Conservation (phyloP, 2,797 vertebrate species). For the Adrianichthys oophorus region DNA sequence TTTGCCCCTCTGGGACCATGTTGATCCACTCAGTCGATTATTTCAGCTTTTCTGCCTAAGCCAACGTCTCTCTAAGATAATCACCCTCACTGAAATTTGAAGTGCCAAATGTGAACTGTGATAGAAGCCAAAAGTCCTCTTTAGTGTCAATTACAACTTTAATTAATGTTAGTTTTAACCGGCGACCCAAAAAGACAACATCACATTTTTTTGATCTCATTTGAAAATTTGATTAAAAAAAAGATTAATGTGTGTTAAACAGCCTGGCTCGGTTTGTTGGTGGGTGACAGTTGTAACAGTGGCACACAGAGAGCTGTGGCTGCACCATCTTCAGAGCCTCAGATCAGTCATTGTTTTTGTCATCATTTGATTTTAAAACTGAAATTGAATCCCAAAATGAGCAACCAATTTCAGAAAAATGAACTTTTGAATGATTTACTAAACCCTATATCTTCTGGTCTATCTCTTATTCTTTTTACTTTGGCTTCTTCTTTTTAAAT, state of each 20-base stretch:
- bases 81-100: slow-evolving; percentile 27
- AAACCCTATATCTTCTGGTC: too few relatives aligned
- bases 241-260: background rate
- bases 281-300: slow-evolving; percentile 1
- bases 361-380: background rate
- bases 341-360: background rate
- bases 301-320: background rate
- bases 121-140: slow-evolving; percentile 12
- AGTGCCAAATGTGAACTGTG: slow-evolving; percentile 12
- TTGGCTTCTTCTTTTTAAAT: too few relatives aligned
- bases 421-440: background rate
- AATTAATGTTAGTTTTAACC: slow-evolving; percentile 6
- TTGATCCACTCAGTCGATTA: slow-evolving; percentile 42
- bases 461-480: too few relatives aligned
- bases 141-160: slow-evolving; percentile 21
- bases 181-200: background rate
- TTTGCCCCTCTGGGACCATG: slow-evolving; percentile 31
- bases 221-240: too few relatives aligned
- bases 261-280: slow-evolving; percentile 11
- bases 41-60: slow-evolving; percentile 21
- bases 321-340: slow-evolving; percentile 25
- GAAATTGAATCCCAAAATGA: too few relatives aligned
- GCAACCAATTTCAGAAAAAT: background rate
- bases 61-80: slow-evolving; percentile 19
- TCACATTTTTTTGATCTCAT: background rate